Evolutionary conservation across 2,888 invertebrate genomes (phyloP), one percentile per base, ranked within the genome.

Genomic region (Dichetophora obliterata): DNA sequence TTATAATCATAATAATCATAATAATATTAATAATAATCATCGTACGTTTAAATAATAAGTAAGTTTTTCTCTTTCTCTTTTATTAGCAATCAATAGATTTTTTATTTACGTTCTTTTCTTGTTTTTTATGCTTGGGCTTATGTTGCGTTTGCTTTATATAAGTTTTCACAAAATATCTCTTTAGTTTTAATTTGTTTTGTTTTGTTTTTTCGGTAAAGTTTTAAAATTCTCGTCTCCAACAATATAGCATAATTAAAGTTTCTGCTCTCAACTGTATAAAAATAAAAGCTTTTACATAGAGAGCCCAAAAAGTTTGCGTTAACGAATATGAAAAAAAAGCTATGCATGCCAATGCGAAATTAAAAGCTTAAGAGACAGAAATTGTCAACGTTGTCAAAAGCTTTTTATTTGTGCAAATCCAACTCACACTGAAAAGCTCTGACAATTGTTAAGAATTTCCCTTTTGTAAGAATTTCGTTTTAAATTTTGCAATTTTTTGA

Each of bases 351-450:
- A 8, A 19, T 19, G 43, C 34, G 1, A 37, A 71, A 37, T 9
- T 4, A 68, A 50, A 16, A 24, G 24, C 24, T n/a, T 63, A 52
- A 37, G 34, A 8, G 8, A 22, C 31, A 16, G 68, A 75, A 75
- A 75, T 68, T 68, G 68, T 75, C 68, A 43, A 75, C 24, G 8
- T 68, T 66, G 66, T 66, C 75, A 70, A 63, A 37, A 74, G 43
- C 27, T 73, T 52, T 14, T 14, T 19, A 54, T 5, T 31, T 31
- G n/a, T 31, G 19, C 27, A 19, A 24, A 14, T 59, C 57, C 8
- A 9, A 24, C 57, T 59, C n/a, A 24, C 8, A 24, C 57, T 59
- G 3, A 14, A 24, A 31, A 66, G 65, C 50, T 16, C 19, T 68
- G 68, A 68, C 68, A 68, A 68, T 22, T 50, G 43, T 74, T 22